Evolutionary conservation across 2,888 invertebrate genomes (phyloP), one percentile per base, ranked within the genome.

Genomic region (Lypha dubia): DNA sequence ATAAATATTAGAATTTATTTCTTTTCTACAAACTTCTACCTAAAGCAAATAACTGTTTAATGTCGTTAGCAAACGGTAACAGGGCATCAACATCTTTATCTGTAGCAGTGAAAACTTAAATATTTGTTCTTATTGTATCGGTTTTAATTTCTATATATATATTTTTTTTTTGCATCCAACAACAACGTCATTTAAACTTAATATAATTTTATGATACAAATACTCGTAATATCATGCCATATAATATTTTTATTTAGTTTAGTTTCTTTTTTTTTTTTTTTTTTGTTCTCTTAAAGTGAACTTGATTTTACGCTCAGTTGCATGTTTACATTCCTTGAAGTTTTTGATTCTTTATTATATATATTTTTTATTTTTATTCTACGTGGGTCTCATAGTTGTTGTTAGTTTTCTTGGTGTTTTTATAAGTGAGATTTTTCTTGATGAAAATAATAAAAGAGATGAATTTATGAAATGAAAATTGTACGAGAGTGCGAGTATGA

Each of bases 271-370:
- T 58, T 8, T 7, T 11, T 56, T 1, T 67, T 53, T 56, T 70
- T 74, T 77, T 28, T 35, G 58, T 6, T 5, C 20, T 15, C 35
- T 65, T 46, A 51, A 53, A 85, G 85, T 86, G 86, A 86, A 86
- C 86, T 86, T 86, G 86, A 86, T 79, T 81, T 86, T 80, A 84
- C 86, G 83, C 87, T 87, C 86, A 87, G 86, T 85, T 84, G 86
- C 67, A 82, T 75, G 76, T 83, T 83, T 79, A 83, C 75, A 83
- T 79, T 85, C 83, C 83, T 85, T 83, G 85, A 85, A 83, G 83
- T 79, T 80, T 76, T 75, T 11, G 3, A 4, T 75, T 17, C 44
- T 62, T 60, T n/a, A n/a, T n/a, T n/a, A n/a, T n/a, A n/a, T n/a
- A n/a, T n/a, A n/a, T n/a, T 67, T 56, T 68, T 60, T 60, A 58